Percentiles rank a stretch among this genome's conserved stretches.
phyloP scores from a whole-genome alignment of 1,140 invertebrate genomes.

The Conus betulinus region DNA sequence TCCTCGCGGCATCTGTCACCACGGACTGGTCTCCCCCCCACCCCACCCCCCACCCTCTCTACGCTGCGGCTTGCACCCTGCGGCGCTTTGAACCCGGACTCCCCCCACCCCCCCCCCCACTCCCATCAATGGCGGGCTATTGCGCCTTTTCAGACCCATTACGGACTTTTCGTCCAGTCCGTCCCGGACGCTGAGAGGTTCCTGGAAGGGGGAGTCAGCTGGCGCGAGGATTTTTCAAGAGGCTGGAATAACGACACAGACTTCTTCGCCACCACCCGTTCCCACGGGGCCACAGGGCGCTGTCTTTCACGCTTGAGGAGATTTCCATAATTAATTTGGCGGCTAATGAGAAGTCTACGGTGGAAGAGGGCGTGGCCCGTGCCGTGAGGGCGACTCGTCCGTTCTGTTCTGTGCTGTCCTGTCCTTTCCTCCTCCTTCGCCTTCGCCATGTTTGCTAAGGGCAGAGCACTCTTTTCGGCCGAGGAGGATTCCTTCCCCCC shows the following conservation, averaged over 20 bases:
- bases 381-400: background rate
- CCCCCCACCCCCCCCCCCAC: background rate
- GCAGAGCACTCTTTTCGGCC: background rate
- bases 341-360: conserved; percentile 3
- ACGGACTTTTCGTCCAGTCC: background rate
- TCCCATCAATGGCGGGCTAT: background rate
- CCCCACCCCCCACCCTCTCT: background rate
- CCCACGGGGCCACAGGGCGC: background rate
- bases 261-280: background rate
- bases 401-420: too few relatives aligned
- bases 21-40: background rate
- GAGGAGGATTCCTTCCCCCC: background rate
- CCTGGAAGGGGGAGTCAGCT: background rate
- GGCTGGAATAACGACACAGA: conserved; percentile 2
- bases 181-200: background rate
- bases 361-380: background rate
- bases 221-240: background rate
- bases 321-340: conserved; percentile 11
- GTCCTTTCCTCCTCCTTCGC: too few relatives aligned
- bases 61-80: background rate
- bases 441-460: background rate
- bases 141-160: background rate
- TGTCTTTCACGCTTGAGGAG: background rate
- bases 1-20: background rate
- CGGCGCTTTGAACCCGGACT: background rate